Conservation (phyloP, 2,888 invertebrate genomes). For the Poecilobothrus nobilitatus region DNA sequence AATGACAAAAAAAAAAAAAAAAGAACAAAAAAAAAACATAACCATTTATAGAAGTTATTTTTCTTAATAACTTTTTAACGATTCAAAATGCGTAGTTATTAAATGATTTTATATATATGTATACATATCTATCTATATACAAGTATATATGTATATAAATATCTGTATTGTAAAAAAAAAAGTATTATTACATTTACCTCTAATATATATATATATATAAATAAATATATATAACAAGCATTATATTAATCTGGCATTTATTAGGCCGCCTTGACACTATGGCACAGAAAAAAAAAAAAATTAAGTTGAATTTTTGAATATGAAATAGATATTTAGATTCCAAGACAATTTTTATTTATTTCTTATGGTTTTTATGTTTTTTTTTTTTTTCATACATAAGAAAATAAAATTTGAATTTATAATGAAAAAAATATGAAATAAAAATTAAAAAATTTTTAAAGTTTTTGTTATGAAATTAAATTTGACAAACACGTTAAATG, state of each 20-base stretch:
- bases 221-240: neutral
- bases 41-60: neutral
- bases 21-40: too few species aligned
- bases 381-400: too few species aligned
- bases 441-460: too few species aligned
- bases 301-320: too few species aligned
- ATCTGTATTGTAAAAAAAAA: too few species aligned
- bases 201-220: too few species aligned
- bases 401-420: slow-evolving; percentile 1
- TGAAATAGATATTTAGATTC: too few species aligned
- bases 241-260: neutral
- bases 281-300: neutral
- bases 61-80: neutral
- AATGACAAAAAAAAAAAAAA: too few species aligned
- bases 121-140: neutral
- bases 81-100: slow-evolving; percentile 4
- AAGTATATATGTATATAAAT: too few species aligned
- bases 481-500: neutral
- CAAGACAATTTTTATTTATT: too few species aligned
- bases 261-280: slow-evolving; percentile 4
- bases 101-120: neutral
- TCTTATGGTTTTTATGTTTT: too few species aligned
- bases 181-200: too few species aligned
- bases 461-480: neutral
- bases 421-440: neutral